Base-by-base conservation (phyloP, 2,797 vertebrate species). In the Arremon brunneinucha region DNA sequence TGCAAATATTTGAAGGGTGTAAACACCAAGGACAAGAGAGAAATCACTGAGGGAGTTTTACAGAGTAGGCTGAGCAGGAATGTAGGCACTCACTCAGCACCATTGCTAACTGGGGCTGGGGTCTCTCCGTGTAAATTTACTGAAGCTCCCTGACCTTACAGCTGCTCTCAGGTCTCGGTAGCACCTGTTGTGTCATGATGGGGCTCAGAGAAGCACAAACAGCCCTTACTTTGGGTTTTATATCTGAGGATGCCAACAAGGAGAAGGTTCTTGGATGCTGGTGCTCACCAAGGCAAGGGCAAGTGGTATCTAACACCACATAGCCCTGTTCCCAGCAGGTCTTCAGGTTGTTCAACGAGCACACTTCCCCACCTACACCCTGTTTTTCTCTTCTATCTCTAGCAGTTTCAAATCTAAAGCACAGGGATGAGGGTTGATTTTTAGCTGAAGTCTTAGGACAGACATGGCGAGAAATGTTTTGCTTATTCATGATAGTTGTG, bases 1-100 rank as follows among this genome's bases (percentile, higher is more conserved):
- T 88, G 74, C 82, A 91, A 96, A 95, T 92, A 94, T 75, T 69
- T 94, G 47, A 87, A 94, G 85, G 87, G 85, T 92, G 87, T 90
- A 95, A 95, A 94, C 87, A 92, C 34, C 49, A 43, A 69, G 57
- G 81, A 87, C 68, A 89, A 62, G 92, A 89, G 75, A 55, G 44
- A 89, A 83, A 91, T 87, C 89, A 69, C 76, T 6, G 4, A 65
- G 52, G 6, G 59, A 44, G 35, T 77, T 80, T 89, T 70, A 85
- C 11, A n/a, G 75, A 46, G 19, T 34, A 47, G 81, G 67, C 91
- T 62, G 81, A 90, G 37, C 34, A 71, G 46, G 47, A 90, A 76
- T 11, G 35, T 83, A 85, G 83, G 53, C 60, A 56, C 39, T 44
- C 55, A 60, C 26, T 35, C 39, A 47, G 6, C 34, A 44, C 0